Percentiles rank a stretch among this genome's conserved stretches.
These are phyloP conservation scores for Leptosomus discolor DNA, from an alignment of 2,113 vertebrate genomes.

Conservation along the genomic window DNA sequence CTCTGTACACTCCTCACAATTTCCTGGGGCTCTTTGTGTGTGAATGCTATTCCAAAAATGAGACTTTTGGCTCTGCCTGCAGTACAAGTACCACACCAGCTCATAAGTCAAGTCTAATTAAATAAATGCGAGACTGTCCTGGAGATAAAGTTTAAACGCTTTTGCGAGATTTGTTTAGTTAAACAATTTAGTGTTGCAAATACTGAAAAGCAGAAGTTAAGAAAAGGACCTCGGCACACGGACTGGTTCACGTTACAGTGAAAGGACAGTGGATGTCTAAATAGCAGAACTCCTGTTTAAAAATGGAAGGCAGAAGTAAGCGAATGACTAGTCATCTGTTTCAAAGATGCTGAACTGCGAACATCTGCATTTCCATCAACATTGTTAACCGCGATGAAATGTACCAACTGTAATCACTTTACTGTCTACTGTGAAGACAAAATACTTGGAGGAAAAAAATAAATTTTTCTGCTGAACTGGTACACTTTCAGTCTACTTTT, in stretches of 20 bases:
- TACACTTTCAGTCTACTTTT: neutral
- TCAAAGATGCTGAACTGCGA: neutral
- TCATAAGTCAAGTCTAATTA: neutral
- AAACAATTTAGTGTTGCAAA: neutral
- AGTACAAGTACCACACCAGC: neutral
- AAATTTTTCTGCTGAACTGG: neutral
- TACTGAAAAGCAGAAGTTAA: constrained; percentile 34
- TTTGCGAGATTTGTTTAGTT: neutral
- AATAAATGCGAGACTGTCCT: neutral
- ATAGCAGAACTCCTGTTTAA: constrained; percentile 49
- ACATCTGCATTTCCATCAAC: constrained; percentile 17
- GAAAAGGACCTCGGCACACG: neutral
- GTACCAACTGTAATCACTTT: neutral
- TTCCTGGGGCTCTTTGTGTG: neutral
- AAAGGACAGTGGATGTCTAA: neutral
- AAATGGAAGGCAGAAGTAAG: constrained; percentile 58
- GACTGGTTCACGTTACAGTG: neutral
- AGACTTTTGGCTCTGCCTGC: neutral
- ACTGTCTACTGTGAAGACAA: neutral
- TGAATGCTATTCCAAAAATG: neutral
- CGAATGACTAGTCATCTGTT: constrained; percentile 4
- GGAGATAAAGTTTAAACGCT: neutral
- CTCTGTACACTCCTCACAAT: accelerated
- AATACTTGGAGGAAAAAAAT: neutral
- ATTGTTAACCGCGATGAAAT: neutral